Base-by-base conservation (phyloP, 2,888 invertebrate genomes). In the Scaeva pyrastri region DNA sequence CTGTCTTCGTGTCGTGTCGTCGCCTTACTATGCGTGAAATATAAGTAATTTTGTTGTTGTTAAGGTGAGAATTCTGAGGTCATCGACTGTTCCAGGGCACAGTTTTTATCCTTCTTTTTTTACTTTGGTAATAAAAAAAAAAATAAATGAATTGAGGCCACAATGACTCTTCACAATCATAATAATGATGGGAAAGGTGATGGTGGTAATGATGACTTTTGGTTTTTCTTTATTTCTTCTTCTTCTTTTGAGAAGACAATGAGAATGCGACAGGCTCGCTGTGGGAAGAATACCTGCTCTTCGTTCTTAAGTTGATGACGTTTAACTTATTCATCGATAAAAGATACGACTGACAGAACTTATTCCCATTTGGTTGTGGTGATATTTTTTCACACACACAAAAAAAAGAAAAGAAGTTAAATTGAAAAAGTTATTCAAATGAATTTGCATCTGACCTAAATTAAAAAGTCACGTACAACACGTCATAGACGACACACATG, bases 361-460 rank as follows among this genome's bases (percentile, higher is more conserved):
- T 68, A 68, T 68, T 79, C 71, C 80, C 80, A 85, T 80, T 80
- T 85, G 64, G 36, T 23, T 31, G 75, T 68, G 75, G 10, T 12
- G 10, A 10, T 39, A 10, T 39, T 39, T 39, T 39, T 52, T 80
- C n/a, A n/a, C n/a, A n/a, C n/a, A n/a, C n/a, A n/a, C n/a, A n/a
- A n/a, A n/a, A n/a, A n/a, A n/a, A n/a, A n/a, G n/a, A n/a, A n/a
- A n/a, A 45, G 62, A 85, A 85, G 80, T 80, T 85, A 80, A 76
- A 85, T 85, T 80, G 85, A 85, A 85, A 85, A 85, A 85, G 80
- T 85, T 85, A 76, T 80, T 85, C 72, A 76, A 80, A 80, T 73
- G 66, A 80, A 80, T 80, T 85, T 85, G 80, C 85, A 85, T 85
- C 85, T 85, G 85, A 80, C 85, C 85, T 85, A 72, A 72, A 85